Conservation (phyloP, 2,797 vertebrate genomes). For the Melanotaenia parkinsoni region DNA sequence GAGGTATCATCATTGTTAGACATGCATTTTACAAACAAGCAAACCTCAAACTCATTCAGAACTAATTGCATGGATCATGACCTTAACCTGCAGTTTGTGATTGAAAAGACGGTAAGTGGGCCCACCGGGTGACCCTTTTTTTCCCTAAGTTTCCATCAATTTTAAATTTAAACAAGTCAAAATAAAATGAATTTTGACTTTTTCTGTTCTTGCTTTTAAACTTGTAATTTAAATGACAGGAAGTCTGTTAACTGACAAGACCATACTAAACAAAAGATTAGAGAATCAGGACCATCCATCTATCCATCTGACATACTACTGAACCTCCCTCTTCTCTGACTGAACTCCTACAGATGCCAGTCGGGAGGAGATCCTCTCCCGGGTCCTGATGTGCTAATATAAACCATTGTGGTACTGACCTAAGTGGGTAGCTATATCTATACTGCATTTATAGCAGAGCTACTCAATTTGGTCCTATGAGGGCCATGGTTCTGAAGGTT, state of each 20-base stretch:
- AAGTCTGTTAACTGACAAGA: not conserved
- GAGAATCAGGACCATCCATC: not conserved
- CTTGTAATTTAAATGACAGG: not conserved
- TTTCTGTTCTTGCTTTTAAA: not conserved
- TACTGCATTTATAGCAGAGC: conserved; percentile 15
- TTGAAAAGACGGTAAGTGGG: not conserved
- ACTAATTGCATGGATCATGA: not conserved
- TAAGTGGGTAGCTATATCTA: conserved; percentile 59
- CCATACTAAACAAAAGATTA: not conserved
- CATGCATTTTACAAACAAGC: not conserved
- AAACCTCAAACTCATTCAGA: not conserved
- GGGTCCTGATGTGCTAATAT: conserved; percentile 77
- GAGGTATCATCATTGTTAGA: not conserved
- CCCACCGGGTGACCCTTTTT: not conserved
- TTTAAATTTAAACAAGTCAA: not conserved
- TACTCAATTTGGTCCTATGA: too few species aligned
- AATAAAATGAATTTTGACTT: too few species aligned
- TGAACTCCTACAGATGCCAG: too few species aligned
- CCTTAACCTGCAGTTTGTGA: not conserved
- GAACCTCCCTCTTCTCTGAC: conserved; percentile 24
- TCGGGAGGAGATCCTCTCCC: conserved; percentile 66
- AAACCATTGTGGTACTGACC: conserved; percentile 74
- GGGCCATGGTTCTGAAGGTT: too few species aligned
- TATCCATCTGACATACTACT: conserved; percentile 64
- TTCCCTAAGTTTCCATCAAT: not conserved